A percentile compares a stretch with the other conserved stretches of the same genome.
Conservation (phyloP, 1,140 invertebrate species). For the Ectropis grisescens region DNA sequence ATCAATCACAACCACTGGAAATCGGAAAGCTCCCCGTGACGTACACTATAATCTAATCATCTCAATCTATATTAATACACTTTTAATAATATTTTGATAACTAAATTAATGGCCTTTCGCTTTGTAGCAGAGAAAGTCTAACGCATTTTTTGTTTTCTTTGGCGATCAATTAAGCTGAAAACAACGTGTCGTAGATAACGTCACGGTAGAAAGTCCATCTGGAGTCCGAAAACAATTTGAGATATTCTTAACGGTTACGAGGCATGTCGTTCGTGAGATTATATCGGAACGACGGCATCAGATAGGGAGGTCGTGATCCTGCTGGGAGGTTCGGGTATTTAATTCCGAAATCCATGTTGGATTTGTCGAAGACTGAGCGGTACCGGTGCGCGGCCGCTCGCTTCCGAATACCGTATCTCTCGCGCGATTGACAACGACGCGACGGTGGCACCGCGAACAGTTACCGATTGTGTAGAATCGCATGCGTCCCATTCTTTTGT, state of each 20-base stretch:
- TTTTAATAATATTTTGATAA: slow-evolving; percentile 26
- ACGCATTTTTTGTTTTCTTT: neutral
- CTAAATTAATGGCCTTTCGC: slow-evolving; percentile 13
- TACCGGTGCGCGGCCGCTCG: slow-evolving; percentile 3
- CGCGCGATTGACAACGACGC: no score
- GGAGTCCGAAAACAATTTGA: slow-evolving; percentile 7
- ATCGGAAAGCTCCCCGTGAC: slow-evolving; percentile 27
- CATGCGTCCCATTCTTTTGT: slow-evolving; percentile 49
- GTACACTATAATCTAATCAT: slow-evolving; percentile 1
- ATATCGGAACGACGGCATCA: slow-evolving; percentile 17
- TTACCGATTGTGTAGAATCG: slow-evolving; percentile 53
- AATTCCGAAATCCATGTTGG: slow-evolving; percentile 8
- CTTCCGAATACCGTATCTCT: slow-evolving; percentile 24
- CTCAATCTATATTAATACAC: slow-evolving; percentile 24
- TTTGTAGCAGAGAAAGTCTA: no score
- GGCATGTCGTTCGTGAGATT: slow-evolving; percentile 11
- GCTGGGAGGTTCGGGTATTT: slow-evolving; percentile 12
- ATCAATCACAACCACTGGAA: slow-evolving; percentile 30
- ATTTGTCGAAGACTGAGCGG: neutral
- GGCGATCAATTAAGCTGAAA: no score
- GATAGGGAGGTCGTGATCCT: slow-evolving; percentile 20
- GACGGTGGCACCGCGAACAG: slow-evolving; percentile 36
- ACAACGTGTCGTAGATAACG: no score
- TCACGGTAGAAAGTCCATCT: no score
- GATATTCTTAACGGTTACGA: slow-evolving; percentile 10